Evolutionary conservation across 2,888 invertebrate species (phyloP), one percentile per base, ranked within the genome.

Genomic region (Platycheirus albimanus): DNA sequence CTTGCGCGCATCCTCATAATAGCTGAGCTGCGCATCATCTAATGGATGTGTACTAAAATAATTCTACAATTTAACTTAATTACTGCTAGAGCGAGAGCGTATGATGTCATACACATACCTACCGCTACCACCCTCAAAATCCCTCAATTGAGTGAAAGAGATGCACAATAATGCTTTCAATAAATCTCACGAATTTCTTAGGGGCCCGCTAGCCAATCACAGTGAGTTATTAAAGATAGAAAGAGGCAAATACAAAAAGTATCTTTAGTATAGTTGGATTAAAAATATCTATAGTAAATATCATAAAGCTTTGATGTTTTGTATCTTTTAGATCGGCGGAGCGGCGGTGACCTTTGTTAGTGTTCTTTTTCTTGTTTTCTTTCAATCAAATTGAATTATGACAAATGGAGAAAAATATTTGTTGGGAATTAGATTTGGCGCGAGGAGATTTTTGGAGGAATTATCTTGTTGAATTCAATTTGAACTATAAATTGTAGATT

Each of bases 1-100:
- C 76, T 81, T 76, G 38, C 61, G 81, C 81, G 81, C 81, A 81
- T 76, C 76, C 76, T 76, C 76, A 81, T 63, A 81, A 66, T 81
- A 76, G 38, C 52, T 63, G 1, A 24, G 54, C 19, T 63, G 81
- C 81, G 81, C 81, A 81, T 71, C 30, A 7, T 6, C 47, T 54
- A 47, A 38, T 8, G 10, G 41, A 61, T 45, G 4, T 28, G 45
- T 51, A 70, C 38, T 56, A 41, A 54, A 54, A 51, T 17, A 2
- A 64, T 38, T 49, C 49, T 30, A 43, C 58, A 17, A 15, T 36
- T 63, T 56, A 70, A 15, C 70, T 24, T 80, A 75, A 81, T 76
- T 76, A 76, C 71, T 63, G 30, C n/a, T 38, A 61, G 66, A 71
- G 17, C 30, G 19, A 51, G 11, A 36, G 11, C 24, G 24, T 43